A percentile compares a stretch with the other conserved stretches of the same genome.
Evolutionary conservation across 2,888 invertebrate genomes (phyloP).

Genomic region (Nemotelus nigrinus): DNA sequence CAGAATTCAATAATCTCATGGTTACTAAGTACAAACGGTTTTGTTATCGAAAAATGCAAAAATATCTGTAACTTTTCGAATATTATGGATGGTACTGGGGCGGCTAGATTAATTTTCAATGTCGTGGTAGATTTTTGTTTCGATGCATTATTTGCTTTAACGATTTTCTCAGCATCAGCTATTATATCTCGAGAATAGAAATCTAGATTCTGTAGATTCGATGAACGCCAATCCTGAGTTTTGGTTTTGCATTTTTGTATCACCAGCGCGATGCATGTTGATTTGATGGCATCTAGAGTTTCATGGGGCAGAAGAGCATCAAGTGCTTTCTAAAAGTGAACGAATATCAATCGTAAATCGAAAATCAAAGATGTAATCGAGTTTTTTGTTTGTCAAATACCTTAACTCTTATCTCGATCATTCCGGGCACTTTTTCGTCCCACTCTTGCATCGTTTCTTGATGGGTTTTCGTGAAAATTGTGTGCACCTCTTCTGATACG

Average conservation of each 20-base stretch:
- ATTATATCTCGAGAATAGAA: conserved; percentile 63
- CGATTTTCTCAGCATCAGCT: conserved; percentile 54
- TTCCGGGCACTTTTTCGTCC: conserved; percentile 55
- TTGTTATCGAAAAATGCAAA: conserved; percentile 58
- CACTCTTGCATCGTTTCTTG: conserved; percentile 55
- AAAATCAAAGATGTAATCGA: conserved; percentile 53
- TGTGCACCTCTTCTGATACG: conserved; percentile 40
- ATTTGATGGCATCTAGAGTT: conserved; percentile 65
- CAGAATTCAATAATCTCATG: conserved; percentile 53
- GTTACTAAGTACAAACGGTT: conserved; percentile 55
- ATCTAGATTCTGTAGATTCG: conserved; percentile 63
- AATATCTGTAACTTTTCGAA: conserved; percentile 60
- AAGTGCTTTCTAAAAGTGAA: conserved; percentile 58
- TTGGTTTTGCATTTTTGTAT: conserved; percentile 66
- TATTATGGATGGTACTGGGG: conserved; percentile 57
- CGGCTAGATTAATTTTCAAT: conserved; percentile 52
- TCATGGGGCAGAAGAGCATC: conserved; percentile 68
- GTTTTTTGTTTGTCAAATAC: conserved; percentile 47
- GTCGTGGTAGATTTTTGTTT: conserved; percentile 55
- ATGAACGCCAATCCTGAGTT: conserved; percentile 69
- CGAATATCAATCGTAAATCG: not conserved
- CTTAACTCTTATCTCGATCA: conserved; percentile 58
- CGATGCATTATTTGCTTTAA: conserved; percentile 48
- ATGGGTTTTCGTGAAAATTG: conserved; percentile 56
- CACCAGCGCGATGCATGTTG: conserved; percentile 67